Base-by-base conservation (phyloP, 1,140 invertebrate genomes). In the Tetramorium alpestre region DNA sequence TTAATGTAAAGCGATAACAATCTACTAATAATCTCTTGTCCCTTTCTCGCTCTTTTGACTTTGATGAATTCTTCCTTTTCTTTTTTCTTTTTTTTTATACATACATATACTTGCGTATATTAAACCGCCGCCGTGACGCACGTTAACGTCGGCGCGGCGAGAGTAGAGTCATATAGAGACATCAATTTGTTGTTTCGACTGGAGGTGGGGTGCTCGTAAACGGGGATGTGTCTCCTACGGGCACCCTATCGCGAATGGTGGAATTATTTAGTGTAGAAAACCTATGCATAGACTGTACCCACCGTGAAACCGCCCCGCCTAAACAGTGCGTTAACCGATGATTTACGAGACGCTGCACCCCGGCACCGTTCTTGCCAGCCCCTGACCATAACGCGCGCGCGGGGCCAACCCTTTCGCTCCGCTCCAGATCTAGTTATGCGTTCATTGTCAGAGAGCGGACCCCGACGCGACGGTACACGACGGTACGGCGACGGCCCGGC, bases 291-390 rank as follows among this genome's bases (percentile, higher is more conserved):
- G 93, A 95, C 94, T 94, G 92, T 94, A 94, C 92, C 94, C 94
- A 95, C 94, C 94, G 94, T 95, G 94, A 95, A 95, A 95, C 95
- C 95, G 94, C 95, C 95, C 94, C 95, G 93, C 94, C 94, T 95
- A 95, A 95, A 95, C 94, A 95, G 90, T 94, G 94, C 91, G 94
- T 95, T 95, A 95, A 94, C 94, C 92, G 92, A 94, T 95, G 94
- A 95, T 95, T 95, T 95, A 95, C 94, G 94, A 93, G 87, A 86
- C 88, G 85, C 85, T 88, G 88, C 76, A 81, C 72, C 85, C 84
- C 64, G 77, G 25, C 54, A 41, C 49, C 58, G 70, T 62, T 60
- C 65, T 54, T 28, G 85, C 33, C 90, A 91, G 86, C 90, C 90
- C 88, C 87, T 91, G 62, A 75, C 62, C 44, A 62, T 80, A 78